A percentile compares a stretch with the other conserved stretches of the same genome.
These are phyloP conservation scores for Cavia porcellus DNA, from an alignment of 2,113 vertebrate species.

Conservation along the genomic window DNA sequence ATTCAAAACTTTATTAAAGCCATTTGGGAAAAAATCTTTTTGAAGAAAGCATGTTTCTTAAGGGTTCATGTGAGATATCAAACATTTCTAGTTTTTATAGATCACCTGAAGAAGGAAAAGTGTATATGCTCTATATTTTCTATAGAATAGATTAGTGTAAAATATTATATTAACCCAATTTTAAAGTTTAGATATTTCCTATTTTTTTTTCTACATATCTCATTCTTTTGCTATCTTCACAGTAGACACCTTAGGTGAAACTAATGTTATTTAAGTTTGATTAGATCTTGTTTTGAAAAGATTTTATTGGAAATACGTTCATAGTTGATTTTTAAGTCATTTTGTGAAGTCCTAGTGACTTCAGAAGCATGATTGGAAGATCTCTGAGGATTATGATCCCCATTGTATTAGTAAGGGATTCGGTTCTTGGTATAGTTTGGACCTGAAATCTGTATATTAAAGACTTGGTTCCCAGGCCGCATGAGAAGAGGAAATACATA, in stretches of 20 bases:
- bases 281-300: background rate
- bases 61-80: conserved; percentile 61
- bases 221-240: background rate
- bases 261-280: background rate
- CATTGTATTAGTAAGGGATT: background rate
- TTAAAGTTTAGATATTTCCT: conserved; percentile 25
- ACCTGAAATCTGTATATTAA: background rate
- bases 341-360: background rate
- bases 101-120: conserved; percentile 46
- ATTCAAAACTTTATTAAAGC: conserved; percentile 67
- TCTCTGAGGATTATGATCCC: background rate
- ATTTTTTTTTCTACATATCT: conserved; percentile 14
- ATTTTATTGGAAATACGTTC: background rate
- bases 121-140: background rate
- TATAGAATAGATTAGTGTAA: conserved; percentile 1
- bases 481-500: no score
- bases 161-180: conserved; percentile 59
- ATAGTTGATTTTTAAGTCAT: background rate
- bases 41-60: conserved; percentile 57
- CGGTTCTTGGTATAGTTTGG: background rate
- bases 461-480: background rate
- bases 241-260: background rate
- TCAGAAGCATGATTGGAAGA: background rate
- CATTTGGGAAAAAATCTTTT: conserved; percentile 19
- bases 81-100: conserved; percentile 65